phyloP scores from a whole-genome alignment of 2,113 vertebrate species.

The Spea bombifrons region DNA sequence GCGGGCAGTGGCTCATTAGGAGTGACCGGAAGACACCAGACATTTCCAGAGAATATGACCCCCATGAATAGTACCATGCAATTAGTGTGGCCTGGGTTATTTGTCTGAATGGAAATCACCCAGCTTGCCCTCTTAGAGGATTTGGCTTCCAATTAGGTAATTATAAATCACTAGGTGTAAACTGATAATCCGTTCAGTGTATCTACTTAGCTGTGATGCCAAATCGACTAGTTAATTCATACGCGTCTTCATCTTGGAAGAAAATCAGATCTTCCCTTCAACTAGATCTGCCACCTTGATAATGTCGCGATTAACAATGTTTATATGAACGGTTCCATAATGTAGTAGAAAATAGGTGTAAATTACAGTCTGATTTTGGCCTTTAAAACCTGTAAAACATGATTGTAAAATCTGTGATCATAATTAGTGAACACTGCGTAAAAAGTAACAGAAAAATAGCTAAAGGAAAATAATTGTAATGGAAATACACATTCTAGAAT shows the following conservation, averaged over 20 bases:
- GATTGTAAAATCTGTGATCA: too few species aligned
- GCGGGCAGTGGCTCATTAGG: constrained; percentile 55
- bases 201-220: constrained; percentile 62
- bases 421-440: too few species aligned
- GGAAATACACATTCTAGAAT: too few species aligned
- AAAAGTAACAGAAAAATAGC: too few species aligned
- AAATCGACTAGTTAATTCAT: constrained; percentile 58
- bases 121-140: constrained; percentile 62
- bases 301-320: constrained; percentile 36
- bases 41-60: constrained; percentile 59
- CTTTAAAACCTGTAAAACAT: too few species aligned
- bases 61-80: constrained; percentile 46
- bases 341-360: too few species aligned
- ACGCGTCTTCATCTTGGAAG: constrained; percentile 52
- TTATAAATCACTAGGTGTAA: constrained; percentile 77
- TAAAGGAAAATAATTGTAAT: too few species aligned
- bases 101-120: constrained; percentile 55
- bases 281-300: constrained; percentile 25
- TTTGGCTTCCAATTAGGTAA: constrained; percentile 77
- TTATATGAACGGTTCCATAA: too few species aligned
- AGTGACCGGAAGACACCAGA: constrained; percentile 63
- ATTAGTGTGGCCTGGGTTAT: constrained; percentile 38
- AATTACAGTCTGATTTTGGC: too few species aligned
- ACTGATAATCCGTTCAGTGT: constrained; percentile 68
- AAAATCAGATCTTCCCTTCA: constrained; percentile 56